Percentiles rank a stretch among this genome's conserved stretches.
phyloP scores from a whole-genome alignment of 2,888 invertebrate species.

The Epiblema foenella region DNA sequence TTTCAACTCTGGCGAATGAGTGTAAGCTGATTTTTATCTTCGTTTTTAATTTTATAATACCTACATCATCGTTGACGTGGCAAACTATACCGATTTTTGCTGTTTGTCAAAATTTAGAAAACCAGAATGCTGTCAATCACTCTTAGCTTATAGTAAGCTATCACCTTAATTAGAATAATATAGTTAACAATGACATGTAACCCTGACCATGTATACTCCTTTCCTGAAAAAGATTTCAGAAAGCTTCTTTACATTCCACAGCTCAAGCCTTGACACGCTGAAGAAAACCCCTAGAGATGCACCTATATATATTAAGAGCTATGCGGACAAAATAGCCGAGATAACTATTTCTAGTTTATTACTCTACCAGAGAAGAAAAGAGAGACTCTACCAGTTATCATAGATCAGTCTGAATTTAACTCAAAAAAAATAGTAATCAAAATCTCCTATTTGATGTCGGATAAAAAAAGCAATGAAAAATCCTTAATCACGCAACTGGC shows the following conservation, averaged over 20 bases:
- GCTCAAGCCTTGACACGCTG: not conserved
- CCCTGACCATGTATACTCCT: too few species aligned
- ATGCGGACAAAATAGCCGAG: too few species aligned
- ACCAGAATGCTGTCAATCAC: not conserved
- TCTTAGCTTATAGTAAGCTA: not conserved
- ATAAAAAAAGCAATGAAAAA: constrained; percentile 26
- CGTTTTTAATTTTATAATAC: not conserved
- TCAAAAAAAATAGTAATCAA: not conserved
- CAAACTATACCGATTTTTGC: not conserved
- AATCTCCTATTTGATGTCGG: constrained; percentile 2
- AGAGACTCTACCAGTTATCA: too few species aligned
- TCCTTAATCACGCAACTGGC: constrained; percentile 34
- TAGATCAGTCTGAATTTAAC: not conserved
- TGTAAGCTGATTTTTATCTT: constrained; percentile 18
- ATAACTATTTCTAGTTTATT: too few species aligned
- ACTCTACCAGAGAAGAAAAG: too few species aligned
- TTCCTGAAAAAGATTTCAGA: not conserved
- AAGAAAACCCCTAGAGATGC: not conserved
- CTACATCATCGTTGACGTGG: not conserved
- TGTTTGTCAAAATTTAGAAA: not conserved
- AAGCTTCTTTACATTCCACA: not conserved
- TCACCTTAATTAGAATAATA: not conserved
- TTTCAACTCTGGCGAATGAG: constrained; percentile 54
- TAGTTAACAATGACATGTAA: too few species aligned
- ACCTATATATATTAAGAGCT: too few species aligned